phyloP scores from a whole-genome alignment of 2,888 invertebrate genomes.

The Ptychoptera contaminata region DNA sequence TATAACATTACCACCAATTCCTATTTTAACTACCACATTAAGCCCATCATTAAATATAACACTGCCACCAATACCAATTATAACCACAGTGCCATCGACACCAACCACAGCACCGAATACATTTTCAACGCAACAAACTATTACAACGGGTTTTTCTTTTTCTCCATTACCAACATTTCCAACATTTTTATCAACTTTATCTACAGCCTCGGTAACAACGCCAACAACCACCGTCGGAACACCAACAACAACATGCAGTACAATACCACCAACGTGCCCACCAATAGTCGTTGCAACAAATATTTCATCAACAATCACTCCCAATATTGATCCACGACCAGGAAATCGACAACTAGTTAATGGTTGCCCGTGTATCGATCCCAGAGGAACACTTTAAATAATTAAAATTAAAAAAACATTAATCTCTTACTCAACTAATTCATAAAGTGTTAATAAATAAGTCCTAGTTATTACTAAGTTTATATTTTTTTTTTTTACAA shows the following conservation, averaged over 20 bases:
- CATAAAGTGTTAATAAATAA: no score
- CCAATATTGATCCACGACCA: no score
- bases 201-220: background rate
- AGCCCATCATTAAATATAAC: conserved; percentile 4
- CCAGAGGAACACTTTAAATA: conserved; percentile 14
- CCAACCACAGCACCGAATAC: background rate
- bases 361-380: conserved; percentile 20
- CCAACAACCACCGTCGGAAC: background rate
- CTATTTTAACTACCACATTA: conserved; percentile 6
- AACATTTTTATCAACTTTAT: conserved; percentile 2
- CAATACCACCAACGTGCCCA: background rate
- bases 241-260: background rate
- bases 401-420: no score
- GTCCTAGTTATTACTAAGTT: no score
- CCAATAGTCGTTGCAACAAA: conserved; percentile 1
- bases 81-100: background rate
- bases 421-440: no score
- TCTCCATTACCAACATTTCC: conserved; percentile 4
- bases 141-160: background rate
- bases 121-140: background rate
- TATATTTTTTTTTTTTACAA: no score
- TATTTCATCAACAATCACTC: background rate
- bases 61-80: conserved; percentile 19
- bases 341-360: no score
- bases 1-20: conserved; percentile 1